phyloP scores from a whole-genome alignment of 2,888 invertebrate genomes.

The Danaus chrysippus region DNA sequence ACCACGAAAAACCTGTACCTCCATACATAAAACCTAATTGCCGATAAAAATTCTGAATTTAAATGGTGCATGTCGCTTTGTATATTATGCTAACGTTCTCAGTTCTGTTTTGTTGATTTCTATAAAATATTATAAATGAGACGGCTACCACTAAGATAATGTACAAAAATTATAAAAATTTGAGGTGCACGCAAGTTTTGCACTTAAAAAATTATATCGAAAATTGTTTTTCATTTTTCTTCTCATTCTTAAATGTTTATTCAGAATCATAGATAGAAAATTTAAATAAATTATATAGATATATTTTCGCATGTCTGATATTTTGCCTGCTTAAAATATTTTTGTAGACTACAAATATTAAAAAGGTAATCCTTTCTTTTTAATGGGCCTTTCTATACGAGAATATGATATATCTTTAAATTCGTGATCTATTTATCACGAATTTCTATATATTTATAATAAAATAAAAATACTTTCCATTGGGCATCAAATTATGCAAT shows the following conservation, averaged over 20 bases:
- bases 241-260: neutral
- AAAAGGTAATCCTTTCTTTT: too few relatives aligned
- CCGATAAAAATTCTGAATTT: constrained; percentile 58
- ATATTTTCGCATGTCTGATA: too few relatives aligned
- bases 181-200: constrained; percentile 46
- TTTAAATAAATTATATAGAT: too few relatives aligned
- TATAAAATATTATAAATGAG: constrained; percentile 78
- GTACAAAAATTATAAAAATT: constrained; percentile 69
- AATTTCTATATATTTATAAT: constrained; percentile 4
- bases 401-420: too few relatives aligned
- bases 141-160: constrained; percentile 77
- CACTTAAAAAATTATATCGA: too few relatives aligned
- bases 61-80: constrained; percentile 63
- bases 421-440: constrained; percentile 5
- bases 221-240: too few relatives aligned
- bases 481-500: constrained; percentile 59
- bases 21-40: constrained; percentile 55
- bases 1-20: neutral
- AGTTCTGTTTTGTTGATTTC: constrained; percentile 77
- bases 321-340: too few relatives aligned
- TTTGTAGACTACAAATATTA: too few relatives aligned
- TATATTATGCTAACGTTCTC: constrained; percentile 70
- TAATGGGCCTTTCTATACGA: too few relatives aligned
- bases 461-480: constrained; percentile 42
- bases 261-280: too few relatives aligned